Conservation (phyloP, 2,797 vertebrate genomes). For the Chaetodon trifasciatus region DNA sequence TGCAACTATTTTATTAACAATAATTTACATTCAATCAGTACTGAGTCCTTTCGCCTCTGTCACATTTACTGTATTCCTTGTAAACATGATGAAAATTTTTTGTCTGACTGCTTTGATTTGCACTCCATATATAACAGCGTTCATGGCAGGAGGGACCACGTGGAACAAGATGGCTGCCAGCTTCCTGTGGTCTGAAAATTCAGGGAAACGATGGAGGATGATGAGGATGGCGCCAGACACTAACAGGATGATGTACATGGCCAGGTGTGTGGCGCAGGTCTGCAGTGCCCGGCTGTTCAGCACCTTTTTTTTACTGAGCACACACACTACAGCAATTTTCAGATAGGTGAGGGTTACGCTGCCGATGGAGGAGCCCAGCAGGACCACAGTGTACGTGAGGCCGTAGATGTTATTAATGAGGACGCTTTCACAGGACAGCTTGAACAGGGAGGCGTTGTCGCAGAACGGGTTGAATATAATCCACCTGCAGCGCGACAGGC, state of each 20-base stretch:
- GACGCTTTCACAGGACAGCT: slow-evolving; percentile 84
- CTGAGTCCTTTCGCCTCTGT: neutral
- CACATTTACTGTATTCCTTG: neutral
- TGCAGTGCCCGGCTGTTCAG: slow-evolving; percentile 73
- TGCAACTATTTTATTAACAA: no score
- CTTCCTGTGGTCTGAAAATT: slow-evolving; percentile 41
- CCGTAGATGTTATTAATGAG: slow-evolving; percentile 84
- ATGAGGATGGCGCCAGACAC: slow-evolving; percentile 8
- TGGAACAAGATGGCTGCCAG: slow-evolving; percentile 44
- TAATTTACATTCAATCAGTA: no score
- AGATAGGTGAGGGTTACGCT: slow-evolving; percentile 78
- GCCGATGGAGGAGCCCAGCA: slow-evolving; percentile 68
- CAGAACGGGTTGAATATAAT: slow-evolving; percentile 84
- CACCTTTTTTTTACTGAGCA: slow-evolving; percentile 64
- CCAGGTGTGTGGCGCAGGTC: slow-evolving; percentile 72
- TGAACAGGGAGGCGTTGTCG: slow-evolving; percentile 88
- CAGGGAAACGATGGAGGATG: slow-evolving; percentile 30
- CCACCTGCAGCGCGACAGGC: slow-evolving; percentile 82
- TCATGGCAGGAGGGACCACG: slow-evolving; percentile 53
- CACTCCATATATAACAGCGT: slow-evolving; percentile 47
- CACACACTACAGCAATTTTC: slow-evolving; percentile 73
- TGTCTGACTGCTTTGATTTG: slow-evolving; percentile 32
- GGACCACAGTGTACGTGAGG: slow-evolving; percentile 69
- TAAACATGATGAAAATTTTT: neutral
- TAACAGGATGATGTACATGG: slow-evolving; percentile 64